Base-by-base conservation (phyloP, 2,113 vertebrate genomes). In the Xerus inauris region DNA sequence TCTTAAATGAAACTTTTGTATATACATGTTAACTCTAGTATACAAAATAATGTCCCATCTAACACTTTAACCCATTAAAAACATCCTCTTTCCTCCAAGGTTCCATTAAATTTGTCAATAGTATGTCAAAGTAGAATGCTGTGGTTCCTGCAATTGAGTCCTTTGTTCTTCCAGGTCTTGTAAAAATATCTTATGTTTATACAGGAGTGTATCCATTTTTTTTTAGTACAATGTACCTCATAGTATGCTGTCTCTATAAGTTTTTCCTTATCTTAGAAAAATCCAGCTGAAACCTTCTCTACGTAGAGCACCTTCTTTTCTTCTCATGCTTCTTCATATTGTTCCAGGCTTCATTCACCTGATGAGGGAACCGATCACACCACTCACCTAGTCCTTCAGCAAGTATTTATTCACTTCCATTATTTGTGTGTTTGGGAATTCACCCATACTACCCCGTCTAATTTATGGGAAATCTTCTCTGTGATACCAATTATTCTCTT, bases 231-330 rank as follows among this genome's bases (percentile, higher is more conserved):
- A 6, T 10, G 3, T 87, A 32, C 24, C 9, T 94, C 57, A 67
- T 54, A 45, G 47, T 59, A n/a, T 76, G 26, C 87, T 11, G 19
- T 45, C 47, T 64, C n/a, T 91, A 13, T 32, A 67, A 40, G 86
- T 85, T 93, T 94, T 62, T 49, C 47, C 40, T 65, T 32, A 6
- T 84, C 12, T 84, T 81, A 92, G 80, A 88, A 96, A 90, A 92
- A 64, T 73, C 19, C 19, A 91, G 3, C 47, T 28, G 30, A 87
- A 95, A 65, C 1, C 9, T 89, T 87, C 35, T 87, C n/a, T 93
- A 38, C 6, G 9, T 20, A 67, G 13, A 32, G 14, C 28, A 64
- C 32, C 5, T n/a, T 81, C 40, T 75, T 42, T 32, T 92, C 24
- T 59, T 91, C 40, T 65, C 24, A 59, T 8, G n/a, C 24, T 86